Percentiles rank a stretch among this genome's conserved stretches.
Conservation (phyloP, 2,888 invertebrate genomes). For the Allolobophora icterica region DNA sequence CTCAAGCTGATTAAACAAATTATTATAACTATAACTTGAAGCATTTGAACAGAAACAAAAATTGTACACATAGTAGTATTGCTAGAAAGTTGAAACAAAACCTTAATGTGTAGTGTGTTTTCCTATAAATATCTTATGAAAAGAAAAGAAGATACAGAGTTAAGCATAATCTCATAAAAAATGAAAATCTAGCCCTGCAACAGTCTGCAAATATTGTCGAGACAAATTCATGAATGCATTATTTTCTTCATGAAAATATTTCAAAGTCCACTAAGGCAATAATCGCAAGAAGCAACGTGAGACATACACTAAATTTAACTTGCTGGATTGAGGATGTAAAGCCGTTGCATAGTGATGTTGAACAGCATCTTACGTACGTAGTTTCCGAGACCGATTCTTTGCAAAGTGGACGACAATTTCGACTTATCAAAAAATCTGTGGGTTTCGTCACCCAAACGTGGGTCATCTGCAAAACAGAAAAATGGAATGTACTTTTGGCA, state of each 20-base stretch:
- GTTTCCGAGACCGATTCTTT: neutral
- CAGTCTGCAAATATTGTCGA: neutral
- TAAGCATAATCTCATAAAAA: neutral
- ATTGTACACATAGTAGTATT: neutral
- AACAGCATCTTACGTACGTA: neutral
- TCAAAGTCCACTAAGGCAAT: neutral
- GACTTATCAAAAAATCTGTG: neutral
- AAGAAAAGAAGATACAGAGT: neutral
- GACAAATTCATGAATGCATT: neutral
- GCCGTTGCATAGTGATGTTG: neutral
- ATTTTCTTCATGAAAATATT: neutral
- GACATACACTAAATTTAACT: neutral
- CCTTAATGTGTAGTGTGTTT: neutral
- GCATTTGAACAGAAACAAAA: neutral
- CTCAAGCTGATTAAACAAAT: neutral
- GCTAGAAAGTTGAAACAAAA: neutral
- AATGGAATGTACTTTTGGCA: neutral
- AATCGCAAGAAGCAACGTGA: neutral
- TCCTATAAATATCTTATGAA: neutral
- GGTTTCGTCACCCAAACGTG: neutral
- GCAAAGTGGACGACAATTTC: neutral
- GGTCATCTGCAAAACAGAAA: neutral
- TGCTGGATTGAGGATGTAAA: neutral
- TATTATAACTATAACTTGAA: neutral
- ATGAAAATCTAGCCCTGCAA: too few species aligned